Evolutionary conservation across 2,888 invertebrate genomes (phyloP), one percentile per base, ranked within the genome.

Genomic region (Protodeltote pygarga): DNA sequence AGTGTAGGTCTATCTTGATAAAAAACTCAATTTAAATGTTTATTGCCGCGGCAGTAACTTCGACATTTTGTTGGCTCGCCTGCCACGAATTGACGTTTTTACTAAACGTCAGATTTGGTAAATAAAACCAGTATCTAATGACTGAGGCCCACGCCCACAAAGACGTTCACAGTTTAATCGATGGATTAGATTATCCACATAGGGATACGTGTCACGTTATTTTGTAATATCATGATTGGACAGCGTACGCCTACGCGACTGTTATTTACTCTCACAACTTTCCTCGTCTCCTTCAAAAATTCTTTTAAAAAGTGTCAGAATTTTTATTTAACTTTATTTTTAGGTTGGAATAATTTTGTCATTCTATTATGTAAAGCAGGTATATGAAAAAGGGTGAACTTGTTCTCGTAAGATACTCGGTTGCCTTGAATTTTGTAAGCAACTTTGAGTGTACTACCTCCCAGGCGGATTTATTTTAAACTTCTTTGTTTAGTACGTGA

Each of bases 101-200:
- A 72, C 59, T 62, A 65, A 73, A 75, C 65, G 72, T 77, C 74
- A 70, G 76, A 78, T 75, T 78, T 75, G 46, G 71, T 78, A 74
- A 71, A 77, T 78, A 79, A 77, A 77, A 67, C 73, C 73, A 71
- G 68, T 59, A 75, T 69, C 58, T 71, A 74, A 77, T 58, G 75
- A 64, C 49, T 40, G 37, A 42, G 54, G 63, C 53, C 46, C 54
- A 69, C 75, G 73, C 77, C 75, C 70, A 77, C 75, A 64, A 46
- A 63, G 16, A 39, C 48, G 65, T 72, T 60, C 62, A 66, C 54
- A 65, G 70, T 64, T 69, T 70, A 75, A 72, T 75, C 66, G 64
- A 45, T 50, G 59, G 50, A 67, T 70, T 63, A 72, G 67, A 74
- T 72, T 69, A 75, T 73, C 63, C 52, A 73, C 73, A 70, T 61